Percentiles rank a stretch among this genome's conserved stretches.
Evolutionary conservation across 2,888 invertebrate species (phyloP).

Genomic region (Sicus ferrugineus): DNA sequence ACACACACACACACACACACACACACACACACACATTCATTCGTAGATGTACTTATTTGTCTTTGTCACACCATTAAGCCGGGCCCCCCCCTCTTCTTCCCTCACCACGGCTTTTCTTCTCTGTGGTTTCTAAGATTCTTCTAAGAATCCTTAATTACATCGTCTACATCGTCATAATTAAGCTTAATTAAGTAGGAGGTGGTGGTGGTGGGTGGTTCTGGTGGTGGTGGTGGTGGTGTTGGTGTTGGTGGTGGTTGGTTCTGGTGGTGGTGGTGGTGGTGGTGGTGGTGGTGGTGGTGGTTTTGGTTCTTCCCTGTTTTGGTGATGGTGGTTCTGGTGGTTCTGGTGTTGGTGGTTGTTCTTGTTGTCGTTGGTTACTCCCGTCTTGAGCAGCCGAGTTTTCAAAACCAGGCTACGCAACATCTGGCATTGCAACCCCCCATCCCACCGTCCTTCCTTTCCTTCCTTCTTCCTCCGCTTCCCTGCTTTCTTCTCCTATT

Average conservation of each 20-base stretch:
- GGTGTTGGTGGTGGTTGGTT: background rate
- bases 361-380: background rate
- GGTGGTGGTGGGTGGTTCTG: background rate
- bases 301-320: background rate
- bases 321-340: no score
- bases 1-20: conserved; percentile 35
- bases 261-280: background rate
- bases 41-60: background rate
- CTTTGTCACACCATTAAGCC: background rate
- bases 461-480: background rate
- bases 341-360: background rate
- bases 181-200: background rate
- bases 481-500: background rate
- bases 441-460: background rate
- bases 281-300: background rate
- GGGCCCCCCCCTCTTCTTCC: background rate
- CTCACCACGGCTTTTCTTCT: background rate
- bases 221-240: background rate
- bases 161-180: conserved; percentile 53
- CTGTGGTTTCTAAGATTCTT: background rate
- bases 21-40: conserved; percentile 13
- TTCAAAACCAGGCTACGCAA: background rate
- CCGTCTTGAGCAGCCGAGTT: background rate
- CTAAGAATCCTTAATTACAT: conserved; percentile 53
- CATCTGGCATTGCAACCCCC: background rate